These are phyloP conservation scores for Cataglyphis albicans DNA, from an alignment of 2,888 invertebrate species.

Conservation along the genomic window DNA sequence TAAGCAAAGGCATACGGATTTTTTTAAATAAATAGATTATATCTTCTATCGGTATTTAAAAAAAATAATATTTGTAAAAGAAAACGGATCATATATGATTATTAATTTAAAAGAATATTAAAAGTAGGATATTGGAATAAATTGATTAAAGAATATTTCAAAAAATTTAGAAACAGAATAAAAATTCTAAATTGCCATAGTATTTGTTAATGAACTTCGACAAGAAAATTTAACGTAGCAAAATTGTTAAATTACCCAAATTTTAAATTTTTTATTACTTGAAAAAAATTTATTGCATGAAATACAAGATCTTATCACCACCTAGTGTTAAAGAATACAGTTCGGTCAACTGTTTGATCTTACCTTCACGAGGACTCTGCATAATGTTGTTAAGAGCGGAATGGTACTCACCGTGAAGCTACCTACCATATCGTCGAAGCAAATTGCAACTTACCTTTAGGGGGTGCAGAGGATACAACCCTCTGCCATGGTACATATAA, in stretches of 20 bases:
- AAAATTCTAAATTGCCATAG: neutral
- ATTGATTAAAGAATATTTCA: too few relatives aligned
- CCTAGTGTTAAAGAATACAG: constrained; percentile 27
- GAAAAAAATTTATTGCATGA: neutral
- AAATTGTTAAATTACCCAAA: neutral
- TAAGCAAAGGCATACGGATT: neutral
- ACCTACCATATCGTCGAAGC: constrained; percentile 32
- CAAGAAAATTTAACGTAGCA: neutral
- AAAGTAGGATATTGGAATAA: neutral
- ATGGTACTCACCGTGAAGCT: constrained; percentile 25
- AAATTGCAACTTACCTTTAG: constrained; percentile 32
- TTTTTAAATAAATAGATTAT: neutral
- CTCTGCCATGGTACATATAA: neutral
- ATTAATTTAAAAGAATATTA: neutral
- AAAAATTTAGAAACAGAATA: neutral
- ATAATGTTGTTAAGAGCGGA: constrained; percentile 31
- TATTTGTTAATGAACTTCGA: neutral
- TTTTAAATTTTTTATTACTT: neutral
- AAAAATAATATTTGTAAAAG: constrained; percentile 6
- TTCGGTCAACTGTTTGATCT: neutral
- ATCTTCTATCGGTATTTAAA: neutral
- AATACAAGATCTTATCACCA: constrained; percentile 34
- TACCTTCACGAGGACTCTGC: constrained; percentile 34
- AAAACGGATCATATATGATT: neutral
- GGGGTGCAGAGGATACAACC: neutral